Percentiles rank a stretch among this genome's conserved stretches.
Evolutionary conservation across 2,797 vertebrate species (phyloP).

Genomic region (Mustela erminea): DNA sequence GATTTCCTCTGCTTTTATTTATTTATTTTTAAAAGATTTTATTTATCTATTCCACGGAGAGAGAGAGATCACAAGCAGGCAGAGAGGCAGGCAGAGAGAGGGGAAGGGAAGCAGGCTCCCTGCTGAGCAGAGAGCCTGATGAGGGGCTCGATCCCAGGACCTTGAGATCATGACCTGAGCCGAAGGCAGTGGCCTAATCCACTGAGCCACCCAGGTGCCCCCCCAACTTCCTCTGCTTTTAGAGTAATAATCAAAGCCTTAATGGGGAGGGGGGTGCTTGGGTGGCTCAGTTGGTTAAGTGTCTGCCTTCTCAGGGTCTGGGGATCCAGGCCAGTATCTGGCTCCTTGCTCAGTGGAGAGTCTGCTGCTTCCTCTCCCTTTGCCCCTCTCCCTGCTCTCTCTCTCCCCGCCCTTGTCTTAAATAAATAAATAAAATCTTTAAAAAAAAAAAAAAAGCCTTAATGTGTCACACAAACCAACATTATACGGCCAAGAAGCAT

Average conservation of each 20-base stretch:
- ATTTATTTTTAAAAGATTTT: no score
- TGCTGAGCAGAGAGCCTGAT: no score
- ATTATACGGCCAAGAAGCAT: not conserved
- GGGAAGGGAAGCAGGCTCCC: no score
- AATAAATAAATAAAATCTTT: not conserved
- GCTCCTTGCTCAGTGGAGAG: not conserved
- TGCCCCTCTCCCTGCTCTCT: not conserved
- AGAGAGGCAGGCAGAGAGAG: no score
- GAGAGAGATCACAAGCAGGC: no score
- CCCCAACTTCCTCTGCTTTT: not conserved
- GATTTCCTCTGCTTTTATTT: not conserved
- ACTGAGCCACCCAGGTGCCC: no score
- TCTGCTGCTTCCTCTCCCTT: not conserved
- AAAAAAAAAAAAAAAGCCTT: not conserved
- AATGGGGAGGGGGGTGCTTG: not conserved
- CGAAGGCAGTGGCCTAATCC: no score
- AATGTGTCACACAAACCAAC: not conserved
- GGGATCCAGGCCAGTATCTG: not conserved
- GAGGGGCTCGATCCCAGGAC: no score
- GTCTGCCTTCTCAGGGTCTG: not conserved
- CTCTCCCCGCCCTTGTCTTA: not conserved
- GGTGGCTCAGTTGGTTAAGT: not conserved
- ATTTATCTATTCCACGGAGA: no score
- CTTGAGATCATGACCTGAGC: no score
- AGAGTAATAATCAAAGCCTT: not conserved